Conservation (phyloP, 2,888 invertebrate species). For the Troilus luridus region DNA sequence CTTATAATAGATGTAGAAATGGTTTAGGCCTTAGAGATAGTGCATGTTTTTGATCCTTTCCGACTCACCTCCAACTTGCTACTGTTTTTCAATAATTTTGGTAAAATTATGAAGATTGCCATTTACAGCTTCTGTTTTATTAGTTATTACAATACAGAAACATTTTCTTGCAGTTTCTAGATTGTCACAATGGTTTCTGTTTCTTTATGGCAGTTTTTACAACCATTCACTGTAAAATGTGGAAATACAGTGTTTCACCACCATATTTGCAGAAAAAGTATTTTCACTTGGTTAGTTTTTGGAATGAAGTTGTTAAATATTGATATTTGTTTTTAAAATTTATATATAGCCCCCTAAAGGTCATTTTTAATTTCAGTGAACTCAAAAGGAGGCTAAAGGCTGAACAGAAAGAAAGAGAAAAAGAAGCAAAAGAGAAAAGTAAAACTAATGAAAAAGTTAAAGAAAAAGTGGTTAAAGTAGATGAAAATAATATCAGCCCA, state of each 20-base stretch:
- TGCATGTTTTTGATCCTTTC: too few relatives aligned
- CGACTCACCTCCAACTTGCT: too few relatives aligned
- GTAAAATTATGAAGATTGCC: constrained; percentile 63
- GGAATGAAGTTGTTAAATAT: not conserved
- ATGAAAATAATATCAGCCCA: constrained; percentile 89
- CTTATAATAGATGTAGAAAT: not conserved
- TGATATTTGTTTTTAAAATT: not conserved
- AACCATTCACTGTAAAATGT: constrained; percentile 12
- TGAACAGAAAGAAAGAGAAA: constrained; percentile 94
- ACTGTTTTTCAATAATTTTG: not conserved
- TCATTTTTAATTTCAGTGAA: constrained; percentile 57
- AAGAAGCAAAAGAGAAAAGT: constrained; percentile 78
- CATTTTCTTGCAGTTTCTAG: constrained; percentile 55
- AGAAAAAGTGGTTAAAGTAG: constrained; percentile 68
- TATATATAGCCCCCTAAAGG: not conserved
- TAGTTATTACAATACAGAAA: not conserved
- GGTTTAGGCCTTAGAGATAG: not conserved
- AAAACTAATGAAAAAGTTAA: constrained; percentile 71
- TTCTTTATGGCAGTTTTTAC: constrained; percentile 14
- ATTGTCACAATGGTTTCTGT: constrained; percentile 33
- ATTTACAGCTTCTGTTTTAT: constrained; percentile 50
- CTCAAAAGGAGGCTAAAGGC: constrained; percentile 89
- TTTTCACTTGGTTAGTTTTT: constrained; percentile 55
- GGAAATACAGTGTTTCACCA: constrained; percentile 44
- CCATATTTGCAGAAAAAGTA: constrained; percentile 51